Evolutionary conservation across 2,113 vertebrate genomes (phyloP).

Genomic region (Tapirus terrestris): DNA sequence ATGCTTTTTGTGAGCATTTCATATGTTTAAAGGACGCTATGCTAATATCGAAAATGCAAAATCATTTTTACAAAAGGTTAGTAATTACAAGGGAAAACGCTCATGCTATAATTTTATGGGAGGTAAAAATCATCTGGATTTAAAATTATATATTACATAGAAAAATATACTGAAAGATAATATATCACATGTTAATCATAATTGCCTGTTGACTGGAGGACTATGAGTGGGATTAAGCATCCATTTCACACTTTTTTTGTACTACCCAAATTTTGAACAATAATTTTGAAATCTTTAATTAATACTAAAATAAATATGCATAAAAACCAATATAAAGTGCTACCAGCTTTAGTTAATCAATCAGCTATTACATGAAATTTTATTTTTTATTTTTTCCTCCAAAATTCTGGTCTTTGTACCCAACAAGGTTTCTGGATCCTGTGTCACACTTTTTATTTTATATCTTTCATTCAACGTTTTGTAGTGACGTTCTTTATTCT

Average conservation of each 20-base stretch:
- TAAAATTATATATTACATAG: conserved; percentile 26
- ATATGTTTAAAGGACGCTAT: neutral
- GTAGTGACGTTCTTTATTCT: neutral
- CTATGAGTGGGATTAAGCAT: neutral
- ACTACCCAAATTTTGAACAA: neutral
- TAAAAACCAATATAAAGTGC: neutral
- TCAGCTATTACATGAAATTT: neutral
- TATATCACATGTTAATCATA: neutral
- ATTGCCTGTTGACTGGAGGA: neutral
- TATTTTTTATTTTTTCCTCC: neutral
- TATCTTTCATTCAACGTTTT: neutral
- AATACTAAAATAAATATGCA: neutral
- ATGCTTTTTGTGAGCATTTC: neutral
- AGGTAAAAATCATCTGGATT: conserved; percentile 32
- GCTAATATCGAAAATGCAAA: neutral
- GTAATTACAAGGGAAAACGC: neutral
- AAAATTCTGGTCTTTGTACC: neutral
- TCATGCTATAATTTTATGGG: neutral
- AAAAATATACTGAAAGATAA: conserved; percentile 38
- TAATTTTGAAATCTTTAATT: neutral
- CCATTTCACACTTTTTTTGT: neutral
- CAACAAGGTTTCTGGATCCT: neutral
- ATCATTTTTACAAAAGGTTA: neutral
- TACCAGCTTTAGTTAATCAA: neutral
- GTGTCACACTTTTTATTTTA: neutral